Base-by-base conservation (phyloP, 2,888 invertebrate species). In the Atrina japonica region DNA sequence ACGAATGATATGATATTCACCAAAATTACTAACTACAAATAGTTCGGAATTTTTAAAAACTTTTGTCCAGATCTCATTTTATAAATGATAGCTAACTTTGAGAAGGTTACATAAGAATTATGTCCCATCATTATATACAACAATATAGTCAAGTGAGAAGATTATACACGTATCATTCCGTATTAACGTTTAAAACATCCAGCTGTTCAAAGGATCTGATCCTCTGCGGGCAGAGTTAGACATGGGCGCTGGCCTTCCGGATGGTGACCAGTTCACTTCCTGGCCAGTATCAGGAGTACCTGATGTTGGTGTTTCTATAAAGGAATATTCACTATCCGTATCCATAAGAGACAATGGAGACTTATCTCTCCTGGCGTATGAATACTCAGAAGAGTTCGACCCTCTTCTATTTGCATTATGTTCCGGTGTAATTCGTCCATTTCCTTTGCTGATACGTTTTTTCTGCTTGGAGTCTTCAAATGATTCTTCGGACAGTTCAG, bases 111-210 rank as follows among this genome's bases (percentile, higher is more conserved):
- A n/a, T n/a, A n/a, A n/a, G n/a, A n/a, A n/a, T n/a, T n/a, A n/a
- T n/a, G n/a, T n/a, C n/a, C n/a, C n/a, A n/a, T n/a, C n/a, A n/a
- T n/a, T n/a, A n/a, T n/a, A n/a, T n/a, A n/a, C n/a, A n/a, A n/a
- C n/a, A n/a, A n/a, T n/a, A n/a, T n/a, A n/a, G n/a, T n/a, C n/a
- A n/a, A n/a, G n/a, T n/a, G n/a, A n/a, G n/a, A n/a, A n/a, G n/a
- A n/a, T n/a, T n/a, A n/a, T n/a, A n/a, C n/a, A n/a, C n/a, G n/a
- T n/a, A n/a, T n/a, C n/a, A n/a, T n/a, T n/a, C n/a, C n/a, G n/a
- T n/a, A n/a, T n/a, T n/a, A n/a, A n/a, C n/a, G n/a, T n/a, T 35
- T 40, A 66, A 41, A 66, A 66, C 66, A 66, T 66, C 66, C 66
- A 66, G 0, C 66, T 40, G 30, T 66, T 66, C 14, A 65, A 23